Percentiles rank a stretch among this genome's conserved stretches.
Evolutionary conservation across 1,140 invertebrate genomes (phyloP).

Genomic region (Lucilia sericata): DNA sequence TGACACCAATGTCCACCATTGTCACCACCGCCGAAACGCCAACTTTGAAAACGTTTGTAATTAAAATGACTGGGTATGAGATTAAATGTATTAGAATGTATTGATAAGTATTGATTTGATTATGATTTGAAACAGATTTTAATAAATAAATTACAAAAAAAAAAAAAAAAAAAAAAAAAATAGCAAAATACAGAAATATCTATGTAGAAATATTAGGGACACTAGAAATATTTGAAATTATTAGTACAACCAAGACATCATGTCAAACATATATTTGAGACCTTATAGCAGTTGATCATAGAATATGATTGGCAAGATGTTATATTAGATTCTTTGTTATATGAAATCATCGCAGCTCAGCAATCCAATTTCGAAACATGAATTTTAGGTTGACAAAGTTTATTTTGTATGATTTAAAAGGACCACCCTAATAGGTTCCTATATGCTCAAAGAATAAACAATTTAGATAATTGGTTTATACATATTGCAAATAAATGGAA

Average conservation of each 20-base stretch:
- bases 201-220: too few species aligned
- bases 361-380: too few species aligned
- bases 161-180: not conserved
- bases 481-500: conserved; percentile 8
- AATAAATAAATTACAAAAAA: not conserved
- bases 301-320: too few species aligned
- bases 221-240: too few species aligned
- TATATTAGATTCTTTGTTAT: too few species aligned
- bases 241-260: too few species aligned
- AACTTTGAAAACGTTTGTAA: not conserved
- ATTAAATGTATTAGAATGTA: not conserved
- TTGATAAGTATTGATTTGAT: conserved; percentile 21
- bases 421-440: too few species aligned
- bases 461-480: conserved; percentile 44
- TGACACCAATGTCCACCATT: not conserved
- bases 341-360: too few species aligned
- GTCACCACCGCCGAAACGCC: not conserved
- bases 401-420: too few species aligned
- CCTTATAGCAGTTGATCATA: too few species aligned
- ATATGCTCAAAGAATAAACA: conserved; percentile 34
- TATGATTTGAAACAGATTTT: conserved; percentile 25
- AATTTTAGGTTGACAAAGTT: too few species aligned
- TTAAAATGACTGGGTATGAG: not conserved
- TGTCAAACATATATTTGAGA: too few species aligned
- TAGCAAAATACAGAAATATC: not conserved